Evolutionary conservation across 2,888 invertebrate genomes (phyloP), one percentile per base, ranked within the genome.

Genomic region (Hyposoter didymator): DNA sequence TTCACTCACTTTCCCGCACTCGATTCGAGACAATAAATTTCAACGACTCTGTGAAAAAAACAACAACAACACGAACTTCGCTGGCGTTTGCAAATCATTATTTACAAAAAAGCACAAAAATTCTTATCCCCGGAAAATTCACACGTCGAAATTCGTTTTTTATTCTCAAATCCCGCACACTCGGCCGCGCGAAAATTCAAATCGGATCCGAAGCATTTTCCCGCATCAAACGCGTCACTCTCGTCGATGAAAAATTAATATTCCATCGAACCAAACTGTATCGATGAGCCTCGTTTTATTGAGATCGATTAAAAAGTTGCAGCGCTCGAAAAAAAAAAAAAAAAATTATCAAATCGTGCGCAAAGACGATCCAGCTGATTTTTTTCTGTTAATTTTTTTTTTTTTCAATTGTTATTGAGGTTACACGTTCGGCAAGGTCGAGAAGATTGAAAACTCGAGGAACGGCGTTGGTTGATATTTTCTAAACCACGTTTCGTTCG

Each of bases 101-200:
- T 59, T 28, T 5, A 59, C 28, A 12, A 0, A 47, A 45, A 47
- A 59, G 1, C 17, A 43, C 62, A 35, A 79, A 35, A 35, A 72
- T 22, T 19, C 19, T 67, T 39, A 62, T n/a, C n/a, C 35, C 5
- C 28, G 22, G n/a, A 0, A 35, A 47, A 32, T 59, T 78, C 67
- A 43, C 22, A n/a, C 12, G 19, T n/a, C 43, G 17, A 47, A 17
- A 45, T 43, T 43, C 6, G 0, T 28, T 62, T 59, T 59, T 52
- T 19, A 39, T 19, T 52, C 28, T 59, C 12, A 62, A 75, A 82
- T 64, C 82, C 66, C 82, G 72, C 19, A 72, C 82, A 83, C 78
- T 67, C 72, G 35, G 35, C 64, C 76, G 49, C 82, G 35, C 76
- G 72, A 45, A 62, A 67, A 66, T 55, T 14, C 8, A 67, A 43